Evolutionary conservation across 2,113 vertebrate species (phyloP), one percentile per base, ranked within the genome.

Genomic region (Thinocorus orbignyianus): DNA sequence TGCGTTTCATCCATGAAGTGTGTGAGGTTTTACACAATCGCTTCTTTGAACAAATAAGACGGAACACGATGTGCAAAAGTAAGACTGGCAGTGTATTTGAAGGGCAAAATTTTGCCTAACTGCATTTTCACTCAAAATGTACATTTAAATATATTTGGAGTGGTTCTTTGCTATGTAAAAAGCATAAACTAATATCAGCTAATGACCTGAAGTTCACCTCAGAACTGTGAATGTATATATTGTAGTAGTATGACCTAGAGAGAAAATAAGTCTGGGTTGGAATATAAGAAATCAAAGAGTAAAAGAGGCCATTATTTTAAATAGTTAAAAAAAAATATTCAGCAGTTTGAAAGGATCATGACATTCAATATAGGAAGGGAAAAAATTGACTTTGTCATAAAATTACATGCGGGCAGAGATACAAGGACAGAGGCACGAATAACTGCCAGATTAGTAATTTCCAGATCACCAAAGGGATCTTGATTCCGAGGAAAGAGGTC

Each of bases 391-490:
- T 69, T 86, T 79, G 33, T 79, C 22, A 68, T 76, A 60, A 86
- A 92, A 74, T 65, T 62, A 74, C 13, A 31, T 51, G 54, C 13
- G 26, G 77, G 55, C 60, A 90, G 46, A 92, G 54, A 72, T 62
- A 88, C 31, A 79, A 89, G 76, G 68, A 66, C 55, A 83, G 60
- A 81, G 72, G 68, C 60, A 86, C 68, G 77, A 88, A 31, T 22
- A 95, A 76, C 49, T 69, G 71, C 49, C 70, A 94, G 87, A 76
- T 78, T 69, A 90, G 61, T 82, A 77, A 76, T 46, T 81, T 94
- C 52, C 61, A 77, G 73, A 81, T 95, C 74, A 73, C n/a, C 52
- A 51, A 62, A 3, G 83, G 52, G 65, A 92, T 54, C 61, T 84
- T 74, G 65, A 81, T 81, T 94, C 72, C 76, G 19, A 78, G 11